Evolutionary conservation across 2,888 invertebrate genomes (phyloP).

Genomic region (Melanchra persicariae): DNA sequence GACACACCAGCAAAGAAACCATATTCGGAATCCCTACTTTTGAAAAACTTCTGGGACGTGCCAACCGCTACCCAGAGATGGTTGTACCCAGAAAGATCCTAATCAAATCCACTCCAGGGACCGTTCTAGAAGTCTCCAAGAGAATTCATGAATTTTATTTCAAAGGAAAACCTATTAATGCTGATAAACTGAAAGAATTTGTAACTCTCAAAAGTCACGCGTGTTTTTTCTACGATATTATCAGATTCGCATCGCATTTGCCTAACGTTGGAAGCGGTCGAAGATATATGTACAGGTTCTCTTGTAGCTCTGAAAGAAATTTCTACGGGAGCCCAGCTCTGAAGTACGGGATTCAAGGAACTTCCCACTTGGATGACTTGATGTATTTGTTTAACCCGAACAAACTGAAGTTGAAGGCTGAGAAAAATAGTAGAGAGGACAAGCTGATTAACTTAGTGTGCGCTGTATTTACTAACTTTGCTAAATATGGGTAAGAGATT

Average conservation of each 20-base stretch:
- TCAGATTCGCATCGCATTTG: constrained; percentile 39
- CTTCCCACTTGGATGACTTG: constrained; percentile 79
- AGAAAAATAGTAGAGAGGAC: constrained; percentile 59
- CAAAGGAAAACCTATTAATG: constrained; percentile 63
- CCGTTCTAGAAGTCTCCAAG: no score
- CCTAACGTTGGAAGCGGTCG: constrained; percentile 41
- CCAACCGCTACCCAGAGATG: constrained; percentile 62
- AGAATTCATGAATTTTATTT: constrained; percentile 70
- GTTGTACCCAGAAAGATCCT: no score
- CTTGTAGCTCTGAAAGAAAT: constrained; percentile 75
- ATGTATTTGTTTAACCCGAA: constrained; percentile 78
- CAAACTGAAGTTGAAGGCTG: constrained; percentile 65
- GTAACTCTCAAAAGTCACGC: no score
- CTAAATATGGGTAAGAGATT: constrained; percentile 38
- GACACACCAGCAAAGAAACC: constrained; percentile 92
- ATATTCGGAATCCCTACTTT: constrained; percentile 58
- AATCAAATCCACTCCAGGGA: no score
- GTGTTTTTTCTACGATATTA: no score
- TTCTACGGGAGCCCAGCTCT: constrained; percentile 67
- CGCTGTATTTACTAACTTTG: constrained; percentile 46
- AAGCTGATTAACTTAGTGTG: constrained; percentile 36
- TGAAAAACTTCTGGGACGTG: constrained; percentile 12
- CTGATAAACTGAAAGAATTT: constrained; percentile 45
- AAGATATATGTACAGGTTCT: constrained; percentile 63
- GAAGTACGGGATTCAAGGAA: constrained; percentile 72